Conservation (phyloP, 2,888 invertebrate genomes). For the Chouioia cunea region DNA sequence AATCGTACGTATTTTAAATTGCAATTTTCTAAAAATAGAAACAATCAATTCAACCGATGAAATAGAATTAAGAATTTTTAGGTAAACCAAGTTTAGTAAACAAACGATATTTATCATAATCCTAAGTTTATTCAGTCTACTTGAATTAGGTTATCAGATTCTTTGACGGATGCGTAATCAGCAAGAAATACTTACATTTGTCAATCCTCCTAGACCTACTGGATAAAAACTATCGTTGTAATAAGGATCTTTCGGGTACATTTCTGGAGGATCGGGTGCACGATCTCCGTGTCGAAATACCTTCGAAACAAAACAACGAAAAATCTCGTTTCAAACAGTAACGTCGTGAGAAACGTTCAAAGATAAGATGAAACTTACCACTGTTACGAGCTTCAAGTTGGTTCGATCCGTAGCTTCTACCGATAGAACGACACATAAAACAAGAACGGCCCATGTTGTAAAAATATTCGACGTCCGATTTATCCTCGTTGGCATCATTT, state of each 20-base stretch:
- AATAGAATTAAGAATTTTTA: not conserved
- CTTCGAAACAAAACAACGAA: conserved; percentile 34
- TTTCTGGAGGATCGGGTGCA: conserved; percentile 46
- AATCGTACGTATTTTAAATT: no score
- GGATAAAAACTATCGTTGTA: conserved; percentile 48
- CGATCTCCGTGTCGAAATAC: conserved; percentile 55
- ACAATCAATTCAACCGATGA: not conserved
- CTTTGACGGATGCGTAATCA: no score
- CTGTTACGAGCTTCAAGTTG: conserved; percentile 30
- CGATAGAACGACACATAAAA: not conserved
- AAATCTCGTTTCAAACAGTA: not conserved
- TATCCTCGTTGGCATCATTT: no score
- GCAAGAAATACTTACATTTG: conserved; percentile 52
- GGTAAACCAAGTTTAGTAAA: no score
- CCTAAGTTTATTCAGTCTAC: no score
- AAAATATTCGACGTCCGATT: no score
- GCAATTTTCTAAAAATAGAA: no score
- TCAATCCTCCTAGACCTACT: conserved; percentile 50
- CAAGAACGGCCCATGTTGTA: no score
- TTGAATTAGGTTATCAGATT: no score
- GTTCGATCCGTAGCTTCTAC: conserved; percentile 1
- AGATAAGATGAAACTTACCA: conserved; percentile 26
- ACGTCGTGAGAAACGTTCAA: not conserved
- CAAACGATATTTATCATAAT: no score
- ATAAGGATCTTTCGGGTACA: conserved; percentile 51